Evolutionary conservation across 2,797 vertebrate genomes (phyloP), one percentile per base, ranked within the genome.

Genomic region (Coreius guichenoti): DNA sequence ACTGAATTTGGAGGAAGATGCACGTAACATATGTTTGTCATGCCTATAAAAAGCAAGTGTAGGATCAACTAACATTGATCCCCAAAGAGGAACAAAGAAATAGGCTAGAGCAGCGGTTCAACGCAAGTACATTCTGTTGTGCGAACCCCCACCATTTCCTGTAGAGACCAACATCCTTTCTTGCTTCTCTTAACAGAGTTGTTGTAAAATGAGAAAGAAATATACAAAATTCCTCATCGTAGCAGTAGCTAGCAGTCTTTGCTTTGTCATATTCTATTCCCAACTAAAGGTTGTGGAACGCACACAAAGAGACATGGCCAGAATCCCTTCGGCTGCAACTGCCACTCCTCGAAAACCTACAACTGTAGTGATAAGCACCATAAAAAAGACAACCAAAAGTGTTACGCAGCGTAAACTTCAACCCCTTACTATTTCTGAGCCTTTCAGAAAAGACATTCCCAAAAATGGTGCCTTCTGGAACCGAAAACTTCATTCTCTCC

Each of bases 401-500:
- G 0, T n/a, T 21, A 14, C 11, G 3, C 31, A 5, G 0, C 1
- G 13, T 19, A 16, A 29, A 0, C 17, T 70, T 56, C 63, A 4
- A 2, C 51, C 51, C 0, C n/a, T 92, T 8, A 78, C 86, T 1
- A 23, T 95, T 39, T 93, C 92, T 2, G 67, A 69, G 0, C 6
- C 0, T 58, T 84, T 95, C 63, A 88, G 39, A 51, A 13, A 93
- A 23, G 43, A 26, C 5, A 83, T 96, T 56, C 92, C 93, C 0
- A 87, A 90, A 26, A 94, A 93, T 0, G 81, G 11, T 0, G 95
- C 96, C 0, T 97, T 95, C 89, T 98, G 97, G 97, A 98, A 97
- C 87, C 92, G 92, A 0, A 91, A 95, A 63, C 89, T 97, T 72
- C 90, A 95, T 88, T 81, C 56, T 0, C 29, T 89, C 0, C 82